These are phyloP conservation scores for Dasyornis broadbenti DNA, from an alignment of 2,113 vertebrate species.

Conservation along the genomic window DNA sequence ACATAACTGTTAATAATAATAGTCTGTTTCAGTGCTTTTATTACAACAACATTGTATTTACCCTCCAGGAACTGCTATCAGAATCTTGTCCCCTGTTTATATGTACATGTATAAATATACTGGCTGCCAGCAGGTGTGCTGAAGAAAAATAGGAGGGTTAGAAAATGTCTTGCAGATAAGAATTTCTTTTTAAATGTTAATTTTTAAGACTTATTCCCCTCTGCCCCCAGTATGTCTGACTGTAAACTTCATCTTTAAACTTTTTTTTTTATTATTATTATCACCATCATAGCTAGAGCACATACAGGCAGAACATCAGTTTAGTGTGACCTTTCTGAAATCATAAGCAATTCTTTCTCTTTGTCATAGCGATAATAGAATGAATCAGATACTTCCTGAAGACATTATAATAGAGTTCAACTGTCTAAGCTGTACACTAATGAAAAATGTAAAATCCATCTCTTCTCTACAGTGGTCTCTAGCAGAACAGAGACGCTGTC, in stretches of 20 bases:
- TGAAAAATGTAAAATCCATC: slow-evolving; percentile 77
- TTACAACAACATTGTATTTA: not conserved
- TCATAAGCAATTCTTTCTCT: slow-evolving; percentile 75
- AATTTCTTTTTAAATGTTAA: slow-evolving; percentile 72
- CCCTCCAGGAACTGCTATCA: slow-evolving; percentile 3
- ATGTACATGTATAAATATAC: slow-evolving; percentile 43
- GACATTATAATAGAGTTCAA: slow-evolving; percentile 78
- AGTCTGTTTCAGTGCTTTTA: not conserved
- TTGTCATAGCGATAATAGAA: slow-evolving; percentile 75
- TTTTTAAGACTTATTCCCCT: slow-evolving; percentile 15
- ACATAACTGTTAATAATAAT: not conserved
- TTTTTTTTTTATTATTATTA: slow-evolving; percentile 33
- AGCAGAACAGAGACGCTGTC: slow-evolving; percentile 49
- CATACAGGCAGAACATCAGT: slow-evolving; percentile 62
- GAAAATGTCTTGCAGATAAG: slow-evolving; percentile 62
- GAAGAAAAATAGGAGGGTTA: slow-evolving; percentile 55
- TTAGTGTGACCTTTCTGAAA: slow-evolving; percentile 78
- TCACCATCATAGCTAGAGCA: slow-evolving; percentile 55
- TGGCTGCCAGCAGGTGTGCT: slow-evolving; percentile 30
- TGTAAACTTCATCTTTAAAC: slow-evolving; percentile 70
- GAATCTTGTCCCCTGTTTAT: slow-evolving; percentile 41
- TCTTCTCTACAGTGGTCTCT: slow-evolving; percentile 20
- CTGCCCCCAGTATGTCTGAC: not conserved
- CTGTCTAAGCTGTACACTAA: slow-evolving; percentile 71
- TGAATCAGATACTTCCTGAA: slow-evolving; percentile 75